Evolutionary conservation across 2,797 vertebrate genomes (phyloP).

Genomic region (Mastacembelus armatus): DNA sequence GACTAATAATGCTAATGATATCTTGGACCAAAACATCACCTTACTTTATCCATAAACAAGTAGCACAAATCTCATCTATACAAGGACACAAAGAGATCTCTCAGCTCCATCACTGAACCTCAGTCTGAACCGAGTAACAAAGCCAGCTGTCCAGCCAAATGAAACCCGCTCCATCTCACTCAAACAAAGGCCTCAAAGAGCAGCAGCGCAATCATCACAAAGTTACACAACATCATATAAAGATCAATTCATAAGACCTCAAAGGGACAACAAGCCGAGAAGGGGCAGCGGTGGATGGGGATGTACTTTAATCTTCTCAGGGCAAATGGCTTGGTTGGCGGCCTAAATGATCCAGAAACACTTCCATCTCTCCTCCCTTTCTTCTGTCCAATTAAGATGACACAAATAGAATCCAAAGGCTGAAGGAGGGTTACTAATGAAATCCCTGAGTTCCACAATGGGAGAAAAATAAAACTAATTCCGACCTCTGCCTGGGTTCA

Average conservation of each 20-base stretch:
- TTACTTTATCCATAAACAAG: constrained; percentile 22
- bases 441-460: constrained; percentile 54
- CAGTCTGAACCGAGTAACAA: constrained; percentile 66
- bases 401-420: constrained; percentile 61
- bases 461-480: constrained; percentile 49
- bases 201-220: constrained; percentile 65
- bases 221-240: constrained; percentile 74
- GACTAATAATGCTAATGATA: constrained; percentile 1
- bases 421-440: constrained; percentile 60
- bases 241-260: constrained; percentile 69
- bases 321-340: constrained; percentile 60
- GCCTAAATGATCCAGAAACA: constrained; percentile 62
- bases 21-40: background rate
- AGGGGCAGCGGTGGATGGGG: constrained; percentile 35
- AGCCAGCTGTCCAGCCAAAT: constrained; percentile 77
- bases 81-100: constrained; percentile 70
- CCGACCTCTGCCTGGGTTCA: constrained; percentile 20
- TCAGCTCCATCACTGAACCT: constrained; percentile 69
- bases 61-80: constrained; percentile 25
- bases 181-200: constrained; percentile 75
- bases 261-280: constrained; percentile 46
- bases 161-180: constrained; percentile 71
- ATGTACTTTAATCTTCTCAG: constrained; percentile 66
- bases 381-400: constrained; percentile 71
- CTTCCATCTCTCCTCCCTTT: constrained; percentile 34